phyloP scores from a whole-genome alignment of 1,140 invertebrate genomes.

The Palaemon carinicauda region DNA sequence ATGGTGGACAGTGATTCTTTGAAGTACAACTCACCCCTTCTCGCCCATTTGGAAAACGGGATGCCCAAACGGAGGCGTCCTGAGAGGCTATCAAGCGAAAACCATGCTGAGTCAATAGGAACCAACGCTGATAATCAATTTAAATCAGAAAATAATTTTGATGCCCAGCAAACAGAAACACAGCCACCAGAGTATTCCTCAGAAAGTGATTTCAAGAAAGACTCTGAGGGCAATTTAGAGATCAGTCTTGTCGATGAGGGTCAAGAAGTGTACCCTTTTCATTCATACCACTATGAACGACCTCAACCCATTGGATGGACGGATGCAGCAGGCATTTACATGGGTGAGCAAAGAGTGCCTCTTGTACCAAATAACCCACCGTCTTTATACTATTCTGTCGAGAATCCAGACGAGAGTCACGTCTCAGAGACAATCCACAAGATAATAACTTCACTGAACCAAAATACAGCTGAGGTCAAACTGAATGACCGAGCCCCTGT shows the following conservation, averaged over 20 bases:
- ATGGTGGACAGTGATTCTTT: conserved; percentile 31
- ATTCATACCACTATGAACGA: not conserved
- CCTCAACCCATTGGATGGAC: not conserved
- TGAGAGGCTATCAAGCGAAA: not conserved
- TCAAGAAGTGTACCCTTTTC: not conserved
- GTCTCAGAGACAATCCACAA: conserved; percentile 47
- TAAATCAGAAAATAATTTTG: not conserved
- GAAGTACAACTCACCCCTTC: conserved; percentile 27
- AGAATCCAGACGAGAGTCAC: conserved; percentile 21
- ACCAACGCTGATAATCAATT: not conserved
- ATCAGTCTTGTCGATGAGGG: not conserved
- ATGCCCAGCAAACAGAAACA: too few relatives aligned
- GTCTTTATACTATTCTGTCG: conserved; percentile 30
- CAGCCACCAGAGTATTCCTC: too few relatives aligned
- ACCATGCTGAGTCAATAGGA: not conserved
- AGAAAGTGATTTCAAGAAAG: not conserved
- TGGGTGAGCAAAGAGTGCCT: not conserved
- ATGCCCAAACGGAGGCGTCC: conserved; percentile 16
- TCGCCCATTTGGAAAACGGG: conserved; percentile 13
- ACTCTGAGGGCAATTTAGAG: not conserved
- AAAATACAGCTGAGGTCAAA: not conserved
- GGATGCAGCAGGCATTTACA: conserved; percentile 18
- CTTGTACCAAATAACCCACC: not conserved
- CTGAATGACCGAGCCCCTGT: conserved; percentile 37
- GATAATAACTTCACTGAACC: conserved; percentile 35